A percentile compares a stretch with the other conserved stretches of the same genome.
These are phyloP conservation scores for Gavialis gangeticus DNA, from an alignment of 2,113 vertebrate genomes.

Conservation along the genomic window DNA sequence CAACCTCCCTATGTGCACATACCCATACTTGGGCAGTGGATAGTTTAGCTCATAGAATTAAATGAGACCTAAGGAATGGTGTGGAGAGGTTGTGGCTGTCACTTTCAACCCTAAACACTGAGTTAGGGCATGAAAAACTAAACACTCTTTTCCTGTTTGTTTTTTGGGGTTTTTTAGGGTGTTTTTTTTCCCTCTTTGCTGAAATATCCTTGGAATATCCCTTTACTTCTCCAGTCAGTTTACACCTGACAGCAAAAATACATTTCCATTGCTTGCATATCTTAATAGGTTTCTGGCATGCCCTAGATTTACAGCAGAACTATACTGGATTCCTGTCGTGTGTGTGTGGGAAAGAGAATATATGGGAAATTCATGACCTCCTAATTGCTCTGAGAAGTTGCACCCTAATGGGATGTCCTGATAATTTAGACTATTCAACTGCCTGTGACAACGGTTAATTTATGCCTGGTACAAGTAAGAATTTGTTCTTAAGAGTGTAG, in stretches of 20 bases:
- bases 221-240: neutral
- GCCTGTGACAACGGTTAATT: slow-evolving; percentile 6
- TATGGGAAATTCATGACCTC: neutral
- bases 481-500: neutral
- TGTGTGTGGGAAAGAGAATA: slow-evolving; percentile 32
- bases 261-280: neutral
- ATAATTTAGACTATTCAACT: slow-evolving; percentile 22
- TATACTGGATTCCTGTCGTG: neutral
- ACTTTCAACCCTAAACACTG: neutral
- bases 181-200: neutral
- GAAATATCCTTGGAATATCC: neutral
- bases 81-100: accelerated
- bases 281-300: neutral
- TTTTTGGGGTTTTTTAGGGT: neutral
- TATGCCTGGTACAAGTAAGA: neutral
- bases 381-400: slow-evolving; percentile 27
- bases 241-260: neutral
- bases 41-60: neutral
- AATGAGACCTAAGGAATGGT: neutral
- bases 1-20: neutral
- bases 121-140: neutral
- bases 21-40: neutral
- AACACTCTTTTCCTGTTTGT: neutral
- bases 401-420: neutral
- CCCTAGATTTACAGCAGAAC: neutral